phyloP scores from a whole-genome alignment of 2,888 invertebrate species.

The Ophraella communa region DNA sequence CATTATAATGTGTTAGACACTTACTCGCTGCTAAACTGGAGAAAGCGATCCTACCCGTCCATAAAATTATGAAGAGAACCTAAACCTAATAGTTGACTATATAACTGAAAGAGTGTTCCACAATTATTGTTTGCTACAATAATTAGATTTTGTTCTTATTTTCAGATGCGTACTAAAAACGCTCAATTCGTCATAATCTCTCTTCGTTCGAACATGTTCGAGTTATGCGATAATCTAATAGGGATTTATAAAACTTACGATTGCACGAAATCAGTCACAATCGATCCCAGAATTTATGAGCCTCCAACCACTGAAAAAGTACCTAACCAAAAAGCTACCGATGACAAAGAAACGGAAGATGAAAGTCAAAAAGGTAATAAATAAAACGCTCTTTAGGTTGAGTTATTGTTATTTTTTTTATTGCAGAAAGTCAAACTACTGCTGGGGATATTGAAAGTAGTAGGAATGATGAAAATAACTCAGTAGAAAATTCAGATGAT shows the following conservation, averaged over 20 bases:
- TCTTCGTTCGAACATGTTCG: conserved; percentile 96
- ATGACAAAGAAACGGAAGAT: not conserved
- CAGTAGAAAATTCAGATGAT: not conserved
- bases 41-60: too few relatives aligned
- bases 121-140: not conserved
- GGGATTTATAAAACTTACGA: conserved; percentile 96
- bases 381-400: not conserved
- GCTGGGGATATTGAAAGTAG: too few relatives aligned
- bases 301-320: too few relatives aligned
- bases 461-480: not conserved
- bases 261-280: conserved; percentile 79
- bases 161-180: conserved; percentile 90
- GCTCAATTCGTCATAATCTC: conserved; percentile 99
- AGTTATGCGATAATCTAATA: conserved; percentile 87
- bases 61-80: too few relatives aligned
- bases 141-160: not conserved
- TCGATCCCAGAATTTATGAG: conserved; percentile 58
- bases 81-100: too few relatives aligned
- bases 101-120: too few relatives aligned
- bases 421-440: not conserved
- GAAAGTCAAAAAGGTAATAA: not conserved
- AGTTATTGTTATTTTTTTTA: not conserved
- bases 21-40: too few relatives aligned
- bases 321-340: not conserved
- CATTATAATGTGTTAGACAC: too few relatives aligned